These are phyloP conservation scores for Ictalurus punctatus DNA, from an alignment of 2,113 vertebrate genomes.

Conservation along the genomic window DNA sequence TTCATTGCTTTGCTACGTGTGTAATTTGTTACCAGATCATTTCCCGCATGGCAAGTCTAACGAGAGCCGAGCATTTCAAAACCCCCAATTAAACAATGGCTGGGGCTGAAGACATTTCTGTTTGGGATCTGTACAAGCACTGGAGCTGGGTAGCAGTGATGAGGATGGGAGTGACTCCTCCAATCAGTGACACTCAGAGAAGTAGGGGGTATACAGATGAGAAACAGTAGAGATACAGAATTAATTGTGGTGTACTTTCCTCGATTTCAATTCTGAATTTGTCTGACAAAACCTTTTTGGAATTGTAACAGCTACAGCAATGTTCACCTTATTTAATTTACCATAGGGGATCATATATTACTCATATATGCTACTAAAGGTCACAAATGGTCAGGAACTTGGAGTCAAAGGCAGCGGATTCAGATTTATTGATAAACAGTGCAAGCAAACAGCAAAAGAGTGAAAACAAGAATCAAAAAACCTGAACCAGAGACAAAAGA, in stretches of 20 bases:
- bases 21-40: slow-evolving; percentile 67
- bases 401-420: too few species aligned
- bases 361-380: neutral
- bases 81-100: slow-evolving; percentile 63
- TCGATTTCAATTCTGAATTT: slow-evolving; percentile 11
- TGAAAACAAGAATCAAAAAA: too few species aligned
- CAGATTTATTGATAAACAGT: too few species aligned
- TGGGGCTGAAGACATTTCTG: slow-evolving; percentile 47
- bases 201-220: slow-evolving; percentile 6
- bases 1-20: slow-evolving; percentile 68
- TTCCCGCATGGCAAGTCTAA: slow-evolving; percentile 61
- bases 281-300: neutral
- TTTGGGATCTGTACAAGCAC: slow-evolving; percentile 15
- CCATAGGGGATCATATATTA: too few species aligned
- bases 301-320: neutral
- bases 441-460: too few species aligned
- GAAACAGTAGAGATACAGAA: neutral
- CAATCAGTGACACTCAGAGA: neutral
- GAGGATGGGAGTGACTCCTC: slow-evolving; percentile 9
- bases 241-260: neutral
- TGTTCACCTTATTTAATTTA: neutral
- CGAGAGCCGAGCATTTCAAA: slow-evolving; percentile 51
- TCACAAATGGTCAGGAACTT: too few species aligned
- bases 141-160: neutral
- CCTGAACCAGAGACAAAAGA: too few species aligned